These are phyloP conservation scores for Drosophila affinis DNA, from an alignment of 2,888 invertebrate species.

Conservation along the genomic window DNA sequence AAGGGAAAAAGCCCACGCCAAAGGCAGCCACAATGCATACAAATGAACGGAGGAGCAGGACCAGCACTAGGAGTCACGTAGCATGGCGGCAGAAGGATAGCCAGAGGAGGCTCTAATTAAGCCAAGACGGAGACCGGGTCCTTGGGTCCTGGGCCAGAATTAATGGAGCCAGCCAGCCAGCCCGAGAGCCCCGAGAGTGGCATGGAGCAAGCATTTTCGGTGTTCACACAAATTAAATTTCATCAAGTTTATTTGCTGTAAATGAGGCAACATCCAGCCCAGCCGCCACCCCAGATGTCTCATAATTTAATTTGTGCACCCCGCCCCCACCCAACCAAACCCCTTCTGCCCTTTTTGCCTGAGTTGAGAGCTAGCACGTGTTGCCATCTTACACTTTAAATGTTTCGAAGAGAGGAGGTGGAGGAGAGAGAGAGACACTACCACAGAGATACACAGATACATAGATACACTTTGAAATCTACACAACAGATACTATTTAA, in stretches of 20 bases:
- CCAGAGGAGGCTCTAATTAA: slow-evolving; percentile 33
- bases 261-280: slow-evolving; percentile 31
- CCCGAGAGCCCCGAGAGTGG: slow-evolving; percentile 19
- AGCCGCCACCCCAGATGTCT: slow-evolving; percentile 7
- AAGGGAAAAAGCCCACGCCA: neutral
- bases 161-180: slow-evolving; percentile 19
- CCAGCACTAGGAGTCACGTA: slow-evolving; percentile 36
- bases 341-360: slow-evolving; percentile 10
- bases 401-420: slow-evolving; percentile 27
- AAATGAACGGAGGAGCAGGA: slow-evolving; percentile 38
- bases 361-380: slow-evolving; percentile 28
- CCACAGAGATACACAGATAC: slow-evolving; percentile 1
- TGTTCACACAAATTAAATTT: slow-evolving; percentile 48
- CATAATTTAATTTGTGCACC: slow-evolving; percentile 36
- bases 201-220: slow-evolving; percentile 36
- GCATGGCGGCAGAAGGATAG: slow-evolving; percentile 1
- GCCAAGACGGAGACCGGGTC: slow-evolving; percentile 20
- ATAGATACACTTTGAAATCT: slow-evolving; percentile 6
- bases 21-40: slow-evolving; percentile 46
- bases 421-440: neutral
- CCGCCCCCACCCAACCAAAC: slow-evolving; percentile 8
- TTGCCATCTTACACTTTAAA: slow-evolving; percentile 28
- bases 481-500: slow-evolving; percentile 7
- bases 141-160: slow-evolving; percentile 23
- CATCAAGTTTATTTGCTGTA: slow-evolving; percentile 48